Evolutionary conservation across 1,140 invertebrate genomes (phyloP), one percentile per base, ranked within the genome.

Genomic region (Mylabris phalerata): DNA sequence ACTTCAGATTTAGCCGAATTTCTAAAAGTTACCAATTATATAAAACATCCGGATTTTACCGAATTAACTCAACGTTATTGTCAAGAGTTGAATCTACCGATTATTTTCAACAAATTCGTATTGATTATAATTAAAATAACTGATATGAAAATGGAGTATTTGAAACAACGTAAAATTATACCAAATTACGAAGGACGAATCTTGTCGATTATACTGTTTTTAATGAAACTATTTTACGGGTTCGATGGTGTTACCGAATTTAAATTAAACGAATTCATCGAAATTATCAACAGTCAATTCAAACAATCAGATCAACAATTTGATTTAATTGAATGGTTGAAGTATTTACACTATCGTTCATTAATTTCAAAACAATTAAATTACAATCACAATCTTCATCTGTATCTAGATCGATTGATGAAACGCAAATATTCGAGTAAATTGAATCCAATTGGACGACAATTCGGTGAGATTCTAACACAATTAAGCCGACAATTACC

Each of bases 161-260:
- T 45, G n/a, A 45, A 50, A 26, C 57, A 19, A 13, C 32, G 3
- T 55, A 41, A 11, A 24, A 44, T 61, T 32, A 60, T 80, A 39
- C 82, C 82, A 2, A 81, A 79, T 59, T 85, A 80, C 63, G 85
- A 87, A 74, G 81, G 75, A 2, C 75, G 82, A 52, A 79, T 78
- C 2, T 79, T 86, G 72, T 76, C 79, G 50, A 78, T 81, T 57
- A 83, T 87, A 48, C 67, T 85, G n/a, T 77, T 85, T 42, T 67
- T 76, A 2, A 56, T 87, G 38, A 86, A 87, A 75, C 65, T 82
- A 2, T 62, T 86, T 3, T 83, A 84, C 65, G 79, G 79, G 2
- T 64, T 87, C 2, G 84, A 87, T 72, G 84, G 78, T 44, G 64
- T 76, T 7, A 84, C 83, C 2, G 85, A 87, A 70, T 71, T 75